Evolutionary conservation across 2,797 vertebrate genomes (phyloP).

Genomic region (Discoglossus pictus): DNA sequence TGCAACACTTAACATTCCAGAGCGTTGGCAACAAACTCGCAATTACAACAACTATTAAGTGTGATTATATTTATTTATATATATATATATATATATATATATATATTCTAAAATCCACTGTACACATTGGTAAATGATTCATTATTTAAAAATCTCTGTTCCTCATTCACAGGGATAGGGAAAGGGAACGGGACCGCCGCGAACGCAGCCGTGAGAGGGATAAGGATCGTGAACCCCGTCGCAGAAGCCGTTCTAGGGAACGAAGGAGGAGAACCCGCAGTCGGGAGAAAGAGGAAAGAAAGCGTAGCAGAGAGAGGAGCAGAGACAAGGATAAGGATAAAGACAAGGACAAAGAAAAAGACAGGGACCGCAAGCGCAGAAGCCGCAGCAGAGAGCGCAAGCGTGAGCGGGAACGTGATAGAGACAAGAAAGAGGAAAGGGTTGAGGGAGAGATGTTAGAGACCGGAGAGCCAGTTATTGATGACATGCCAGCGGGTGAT

Average conservation of each 20-base stretch:
- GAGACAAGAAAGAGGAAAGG: conserved; percentile 73
- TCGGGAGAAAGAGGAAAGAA: conserved; percentile 81
- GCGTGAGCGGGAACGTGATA: conserved; percentile 65
- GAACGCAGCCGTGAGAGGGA: conserved; percentile 73
- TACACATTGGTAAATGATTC: no score
- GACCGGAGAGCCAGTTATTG: conserved; percentile 60
- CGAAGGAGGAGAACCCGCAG: conserved; percentile 79
- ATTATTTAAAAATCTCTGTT: no score
- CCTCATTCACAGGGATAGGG: conserved; percentile 70
- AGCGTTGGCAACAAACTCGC: no score
- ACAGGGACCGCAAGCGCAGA: conserved; percentile 71
- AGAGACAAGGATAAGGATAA: conserved; percentile 59
- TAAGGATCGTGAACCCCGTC: conserved; percentile 70
- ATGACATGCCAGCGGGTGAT: conserved; percentile 60
- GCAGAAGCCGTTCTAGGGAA: conserved; percentile 73
- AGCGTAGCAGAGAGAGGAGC: conserved; percentile 75
- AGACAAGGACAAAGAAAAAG: conserved; percentile 78
- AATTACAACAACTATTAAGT: no score
- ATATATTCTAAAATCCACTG: no score
- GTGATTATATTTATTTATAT: no score
- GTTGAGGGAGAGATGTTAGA: conserved; percentile 68
- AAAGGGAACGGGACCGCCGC: conserved; percentile 74
- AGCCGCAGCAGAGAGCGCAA: conserved; percentile 67
- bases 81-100: no score
- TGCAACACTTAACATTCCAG: no score